phyloP scores from a whole-genome alignment of 2,888 invertebrate genomes.

The Abscondita cerata region DNA sequence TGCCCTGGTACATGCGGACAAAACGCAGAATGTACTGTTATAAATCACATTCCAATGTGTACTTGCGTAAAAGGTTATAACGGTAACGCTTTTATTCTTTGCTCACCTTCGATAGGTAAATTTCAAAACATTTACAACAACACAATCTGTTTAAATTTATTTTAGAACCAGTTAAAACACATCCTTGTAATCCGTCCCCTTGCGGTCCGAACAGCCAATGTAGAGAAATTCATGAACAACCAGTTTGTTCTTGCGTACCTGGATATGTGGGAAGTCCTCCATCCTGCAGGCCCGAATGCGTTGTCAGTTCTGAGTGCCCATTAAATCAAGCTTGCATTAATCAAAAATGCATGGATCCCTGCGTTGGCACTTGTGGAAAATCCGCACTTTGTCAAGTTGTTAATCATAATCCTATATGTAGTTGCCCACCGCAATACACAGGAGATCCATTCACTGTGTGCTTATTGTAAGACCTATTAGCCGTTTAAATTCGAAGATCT shows the following conservation, averaged over 20 bases:
- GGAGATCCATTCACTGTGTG: slow-evolving; percentile 76
- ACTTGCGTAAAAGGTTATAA: slow-evolving; percentile 57
- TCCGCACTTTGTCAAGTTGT: slow-evolving; percentile 76
- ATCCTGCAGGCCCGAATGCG: slow-evolving; percentile 73
- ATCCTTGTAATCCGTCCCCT: slow-evolving; percentile 69
- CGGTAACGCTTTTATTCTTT: slow-evolving; percentile 58
- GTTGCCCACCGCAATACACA: slow-evolving; percentile 69
- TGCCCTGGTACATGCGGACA: slow-evolving; percentile 63
- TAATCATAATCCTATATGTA: slow-evolving; percentile 75
- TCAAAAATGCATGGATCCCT: slow-evolving; percentile 73
- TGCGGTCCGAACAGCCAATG: slow-evolving; percentile 68
- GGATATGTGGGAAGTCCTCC: slow-evolving; percentile 75
- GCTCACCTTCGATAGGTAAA: slow-evolving; percentile 59
- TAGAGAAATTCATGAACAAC: slow-evolving; percentile 60
- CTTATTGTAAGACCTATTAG: slow-evolving; percentile 14
- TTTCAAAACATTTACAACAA: slow-evolving; percentile 51
- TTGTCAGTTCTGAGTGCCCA: slow-evolving; percentile 73
- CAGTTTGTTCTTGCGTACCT: slow-evolving; percentile 71
- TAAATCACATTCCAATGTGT: slow-evolving; percentile 63
- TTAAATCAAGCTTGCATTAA: slow-evolving; percentile 71
- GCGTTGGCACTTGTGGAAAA: slow-evolving; percentile 73
- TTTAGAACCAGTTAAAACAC: slow-evolving; percentile 52
- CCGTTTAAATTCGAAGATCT: neutral
- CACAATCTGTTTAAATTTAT: slow-evolving; percentile 44
- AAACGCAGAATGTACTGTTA: slow-evolving; percentile 61